Evolutionary conservation across 1,140 invertebrate genomes (phyloP), one percentile per base, ranked within the genome.

Genomic region (Drosophila obscura): DNA sequence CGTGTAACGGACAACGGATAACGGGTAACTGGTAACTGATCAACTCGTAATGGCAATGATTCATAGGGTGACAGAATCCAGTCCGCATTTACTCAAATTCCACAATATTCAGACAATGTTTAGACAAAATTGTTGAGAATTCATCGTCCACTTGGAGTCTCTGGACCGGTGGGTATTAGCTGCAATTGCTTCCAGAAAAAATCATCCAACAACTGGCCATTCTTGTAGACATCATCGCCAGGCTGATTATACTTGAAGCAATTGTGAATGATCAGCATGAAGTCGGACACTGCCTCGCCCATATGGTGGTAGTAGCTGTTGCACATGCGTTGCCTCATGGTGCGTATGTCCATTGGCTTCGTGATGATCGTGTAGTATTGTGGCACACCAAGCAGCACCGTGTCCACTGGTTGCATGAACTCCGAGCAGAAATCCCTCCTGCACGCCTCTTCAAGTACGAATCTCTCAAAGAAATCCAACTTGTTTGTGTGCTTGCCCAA

Each of bases 391-490:
- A 87, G 16, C 0, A 24, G 44, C 2, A 53, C 50, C 11, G 82
- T 50, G 22, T 85, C 66, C 44, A 85, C 82, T 0, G 82, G 82
- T 1, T 68, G 50, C 66, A 87, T 44, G 7, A 87, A 88, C 31
- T 78, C 69, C 44, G 52, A 2, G 22, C 74, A 74, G 2, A 73
- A 88, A 35, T 87, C 88, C 52, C 69, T 82, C 11, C 69, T 64
- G 24, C 11, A 2, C 2, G 82, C 19, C n/a, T 78, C 71, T n/a
- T 82, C 83, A 39, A 87, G 58, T 4, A 87, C 1, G 5, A 72
- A 67, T 49, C 69, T 87, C 16, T 77, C 28, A n/a, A 87, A 26
- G 6, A 48, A 88, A 6, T 85, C 69, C 3, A 85, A 13, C 28
- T 78, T 74, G 5, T 85, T 85, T 0, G 82, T 82, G 50, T 85